Evolutionary conservation across 2,797 vertebrate species (phyloP), one percentile per base, ranked within the genome.

Genomic region (Anabacerthia variegaticeps): DNA sequence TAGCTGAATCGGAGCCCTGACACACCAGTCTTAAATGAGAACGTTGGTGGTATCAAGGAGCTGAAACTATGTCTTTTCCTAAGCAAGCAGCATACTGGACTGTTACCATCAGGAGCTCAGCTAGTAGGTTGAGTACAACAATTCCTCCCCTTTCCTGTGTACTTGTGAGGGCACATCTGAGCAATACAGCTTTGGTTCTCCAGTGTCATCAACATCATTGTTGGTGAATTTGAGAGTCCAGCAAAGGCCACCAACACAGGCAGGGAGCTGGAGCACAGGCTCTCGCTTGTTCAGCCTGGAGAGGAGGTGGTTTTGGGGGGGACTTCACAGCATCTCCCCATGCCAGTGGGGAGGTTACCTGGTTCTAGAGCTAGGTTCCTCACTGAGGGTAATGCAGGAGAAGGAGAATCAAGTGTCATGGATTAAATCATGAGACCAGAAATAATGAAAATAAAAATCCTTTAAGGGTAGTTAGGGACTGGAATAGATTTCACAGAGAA

Each of bases 51-150:
- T 27, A 65, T 62, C 36, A 81, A 52, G 37, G n/a, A 83, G 13
- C 15, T 77, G 44, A 80, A 88, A 55, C 44, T 8, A 51, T 11
- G 4, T 36, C 12, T 51, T 72, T 73, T 61, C 56, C n/a, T 77
- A 74, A 43, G n/a, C 23, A 39, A 68, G 46, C 27, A 62, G 49
- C 4, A 54, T 0, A 1, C 18, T 8, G 14, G 8, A 37, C 12
- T 44, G 28, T 21, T 65, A 24, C 27, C 34, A 39, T 28, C 34
- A 68, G 48, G 24, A 85, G 19, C 34, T 90, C 58, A 65, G 12
- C 10, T 46, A n/a, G 6, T 21, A 78, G 23, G 21, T 4, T 0
- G 0, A 88, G 59, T 30, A 71, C 27, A 71, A 32, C 0, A 4
- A 55, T 41, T 76, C 52, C 13, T 55, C 8, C 8, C 12, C 14